Evolutionary conservation across 2,113 vertebrate genomes (phyloP).

Genomic region (Oncorhynchus nerka): DNA sequence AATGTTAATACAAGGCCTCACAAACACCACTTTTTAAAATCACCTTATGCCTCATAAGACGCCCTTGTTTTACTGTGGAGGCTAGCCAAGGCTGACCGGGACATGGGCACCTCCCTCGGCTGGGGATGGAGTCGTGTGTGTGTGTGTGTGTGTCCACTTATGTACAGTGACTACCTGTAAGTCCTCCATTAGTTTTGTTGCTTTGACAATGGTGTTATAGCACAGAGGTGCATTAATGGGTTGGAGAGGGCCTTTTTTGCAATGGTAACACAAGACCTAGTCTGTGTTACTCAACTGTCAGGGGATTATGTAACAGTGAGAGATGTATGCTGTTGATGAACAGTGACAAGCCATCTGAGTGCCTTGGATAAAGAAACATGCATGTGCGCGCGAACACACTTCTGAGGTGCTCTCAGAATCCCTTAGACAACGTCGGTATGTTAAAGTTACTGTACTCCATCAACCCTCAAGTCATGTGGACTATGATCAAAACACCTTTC

Average conservation of each 20-base stretch:
- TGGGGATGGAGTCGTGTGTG: background rate
- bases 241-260: background rate
- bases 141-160: background rate
- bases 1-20: background rate
- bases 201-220: background rate
- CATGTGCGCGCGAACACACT: no score
- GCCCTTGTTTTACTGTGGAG: slow-evolving; percentile 21
- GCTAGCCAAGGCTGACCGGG: slow-evolving; percentile 18
- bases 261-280: slow-evolving; percentile 5
- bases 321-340: slow-evolving; percentile 13
- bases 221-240: background rate
- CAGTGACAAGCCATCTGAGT: no score
- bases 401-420: no score
- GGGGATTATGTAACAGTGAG: slow-evolving; percentile 23
- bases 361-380: no score
- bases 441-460: no score
- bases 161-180: background rate
- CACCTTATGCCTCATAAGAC: slow-evolving; percentile 3
- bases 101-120: background rate
- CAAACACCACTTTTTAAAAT: background rate
- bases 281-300: background rate
- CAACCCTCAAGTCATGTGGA: no score
- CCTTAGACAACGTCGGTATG: no score
- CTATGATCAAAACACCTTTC: no score
- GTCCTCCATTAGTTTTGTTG: background rate